Percentiles rank a stretch among this genome's conserved stretches.
phyloP scores from a whole-genome alignment of 2,888 invertebrate genomes.

The Cabera pusaria region DNA sequence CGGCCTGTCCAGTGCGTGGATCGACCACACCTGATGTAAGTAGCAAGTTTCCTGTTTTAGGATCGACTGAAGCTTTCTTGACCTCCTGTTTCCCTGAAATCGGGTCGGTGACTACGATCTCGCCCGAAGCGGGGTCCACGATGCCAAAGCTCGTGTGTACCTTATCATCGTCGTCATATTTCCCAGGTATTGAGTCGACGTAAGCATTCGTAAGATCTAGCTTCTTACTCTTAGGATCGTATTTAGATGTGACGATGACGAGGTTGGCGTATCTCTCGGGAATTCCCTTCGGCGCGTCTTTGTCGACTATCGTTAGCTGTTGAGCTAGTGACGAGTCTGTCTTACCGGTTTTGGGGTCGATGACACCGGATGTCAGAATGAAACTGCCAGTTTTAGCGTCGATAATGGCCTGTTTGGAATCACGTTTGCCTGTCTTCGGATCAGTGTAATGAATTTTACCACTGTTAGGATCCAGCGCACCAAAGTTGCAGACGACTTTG shows the following conservation, averaged over 20 bases:
- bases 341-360: conserved; percentile 85
- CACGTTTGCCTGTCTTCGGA: conserved; percentile 84
- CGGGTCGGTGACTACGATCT: conserved; percentile 83
- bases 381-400: conserved; percentile 83
- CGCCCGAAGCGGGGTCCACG: conserved; percentile 82
- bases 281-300: conserved; percentile 69
- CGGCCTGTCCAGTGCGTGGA: conserved; percentile 81
- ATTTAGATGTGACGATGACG: conserved; percentile 82
- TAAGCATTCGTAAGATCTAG: conserved; percentile 78
- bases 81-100: conserved; percentile 85
- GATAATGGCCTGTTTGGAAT: conserved; percentile 83
- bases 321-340: conserved; percentile 85
- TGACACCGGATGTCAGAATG: conserved; percentile 82
- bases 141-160: conserved; percentile 83
- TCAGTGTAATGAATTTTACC: conserved; percentile 84
- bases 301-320: conserved; percentile 73
- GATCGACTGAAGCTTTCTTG: conserved; percentile 85
- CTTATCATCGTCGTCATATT: conserved; percentile 72
- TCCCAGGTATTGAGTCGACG: conserved; percentile 65
- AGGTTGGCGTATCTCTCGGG: conserved; percentile 77
- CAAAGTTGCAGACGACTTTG: conserved; percentile 86
- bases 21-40: conserved; percentile 82
- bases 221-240: conserved; percentile 81
- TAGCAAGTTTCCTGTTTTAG: conserved; percentile 85
- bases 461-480: conserved; percentile 84